Conservation (phyloP, 2,113 vertebrate species). For the Emydocephalus ijimae region DNA sequence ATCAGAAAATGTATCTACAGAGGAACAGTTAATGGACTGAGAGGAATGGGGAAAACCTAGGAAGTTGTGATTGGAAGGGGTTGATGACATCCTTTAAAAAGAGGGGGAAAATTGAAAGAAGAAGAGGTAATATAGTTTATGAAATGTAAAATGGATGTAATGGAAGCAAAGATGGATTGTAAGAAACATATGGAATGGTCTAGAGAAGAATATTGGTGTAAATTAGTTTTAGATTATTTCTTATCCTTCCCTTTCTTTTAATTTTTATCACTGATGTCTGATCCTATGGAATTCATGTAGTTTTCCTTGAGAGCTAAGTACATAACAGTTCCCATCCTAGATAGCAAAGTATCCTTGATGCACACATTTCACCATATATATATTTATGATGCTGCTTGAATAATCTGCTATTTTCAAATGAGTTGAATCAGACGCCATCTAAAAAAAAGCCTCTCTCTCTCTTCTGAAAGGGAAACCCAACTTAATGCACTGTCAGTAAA, state of each 20-base stretch:
- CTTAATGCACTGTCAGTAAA: conserved; percentile 75
- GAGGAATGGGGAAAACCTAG: background rate
- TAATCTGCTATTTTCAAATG: conserved; percentile 59
- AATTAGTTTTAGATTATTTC: background rate
- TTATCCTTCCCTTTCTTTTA: background rate
- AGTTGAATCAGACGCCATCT: conserved; percentile 37
- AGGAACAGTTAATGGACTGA: background rate
- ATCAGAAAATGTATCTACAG: background rate
- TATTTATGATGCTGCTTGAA: conserved; percentile 59
- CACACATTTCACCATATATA: conserved; percentile 40
- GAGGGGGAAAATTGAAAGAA: background rate
- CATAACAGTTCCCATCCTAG: background rate
- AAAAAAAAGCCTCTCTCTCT: conserved; percentile 58
- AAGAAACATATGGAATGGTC: background rate
- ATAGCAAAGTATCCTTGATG: conserved; percentile 19
- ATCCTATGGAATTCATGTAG: conserved; percentile 26
- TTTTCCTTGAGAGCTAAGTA: conserved; percentile 26
- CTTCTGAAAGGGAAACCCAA: conserved; percentile 61
- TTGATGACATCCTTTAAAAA: background rate
- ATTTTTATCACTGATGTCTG: background rate
- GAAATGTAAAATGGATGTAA: background rate
- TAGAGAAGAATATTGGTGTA: background rate
- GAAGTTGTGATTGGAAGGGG: background rate
- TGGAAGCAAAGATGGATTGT: background rate
- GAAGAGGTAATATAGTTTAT: background rate